Evolutionary conservation across 2,113 vertebrate genomes (phyloP).

Genomic region (Phrynocephalus versicolor): DNA sequence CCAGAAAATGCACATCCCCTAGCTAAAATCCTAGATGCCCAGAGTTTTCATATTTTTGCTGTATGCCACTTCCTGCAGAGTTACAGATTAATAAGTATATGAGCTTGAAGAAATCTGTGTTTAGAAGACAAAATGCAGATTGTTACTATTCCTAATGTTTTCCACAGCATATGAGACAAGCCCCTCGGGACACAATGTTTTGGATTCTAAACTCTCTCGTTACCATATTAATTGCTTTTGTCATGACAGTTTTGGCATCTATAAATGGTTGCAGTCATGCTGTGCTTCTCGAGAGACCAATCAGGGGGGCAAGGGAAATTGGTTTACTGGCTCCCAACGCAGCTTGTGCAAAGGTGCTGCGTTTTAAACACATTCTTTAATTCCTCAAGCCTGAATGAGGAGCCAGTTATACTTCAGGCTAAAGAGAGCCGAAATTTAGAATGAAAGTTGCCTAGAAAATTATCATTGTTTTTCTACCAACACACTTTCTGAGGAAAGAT

Average conservation of each 20-base stretch:
- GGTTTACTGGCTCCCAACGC: slow-evolving; percentile 66
- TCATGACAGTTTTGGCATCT: slow-evolving; percentile 79
- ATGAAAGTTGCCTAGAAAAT: not conserved
- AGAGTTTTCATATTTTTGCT: slow-evolving; percentile 44
- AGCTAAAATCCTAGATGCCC: slow-evolving; percentile 9
- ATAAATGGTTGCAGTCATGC: slow-evolving; percentile 74
- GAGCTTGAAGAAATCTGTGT: slow-evolving; percentile 48
- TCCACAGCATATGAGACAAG: slow-evolving; percentile 75
- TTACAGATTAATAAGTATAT: slow-evolving; percentile 60
- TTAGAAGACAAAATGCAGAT: slow-evolving; percentile 66
- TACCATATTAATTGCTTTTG: slow-evolving; percentile 82
- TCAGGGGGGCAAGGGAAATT: slow-evolving; percentile 68
- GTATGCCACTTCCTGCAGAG: slow-evolving; percentile 41
- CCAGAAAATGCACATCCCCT: not conserved
- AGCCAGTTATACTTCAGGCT: slow-evolving; percentile 67
- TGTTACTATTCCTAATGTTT: slow-evolving; percentile 70
- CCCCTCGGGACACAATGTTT: slow-evolving; percentile 78
- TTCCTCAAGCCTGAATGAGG: slow-evolving; percentile 50
- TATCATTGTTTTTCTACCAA: slow-evolving; percentile 54
- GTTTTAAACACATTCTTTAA: slow-evolving; percentile 58
- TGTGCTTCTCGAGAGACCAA: slow-evolving; percentile 75
- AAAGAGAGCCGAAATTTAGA: slow-evolving; percentile 64
- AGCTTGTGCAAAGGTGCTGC: slow-evolving; percentile 60
- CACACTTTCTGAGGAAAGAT: not conserved
- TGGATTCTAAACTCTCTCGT: slow-evolving; percentile 78